Base-by-base conservation (phyloP, 2,888 invertebrate species). In the Tubiluchus corallicola region DNA sequence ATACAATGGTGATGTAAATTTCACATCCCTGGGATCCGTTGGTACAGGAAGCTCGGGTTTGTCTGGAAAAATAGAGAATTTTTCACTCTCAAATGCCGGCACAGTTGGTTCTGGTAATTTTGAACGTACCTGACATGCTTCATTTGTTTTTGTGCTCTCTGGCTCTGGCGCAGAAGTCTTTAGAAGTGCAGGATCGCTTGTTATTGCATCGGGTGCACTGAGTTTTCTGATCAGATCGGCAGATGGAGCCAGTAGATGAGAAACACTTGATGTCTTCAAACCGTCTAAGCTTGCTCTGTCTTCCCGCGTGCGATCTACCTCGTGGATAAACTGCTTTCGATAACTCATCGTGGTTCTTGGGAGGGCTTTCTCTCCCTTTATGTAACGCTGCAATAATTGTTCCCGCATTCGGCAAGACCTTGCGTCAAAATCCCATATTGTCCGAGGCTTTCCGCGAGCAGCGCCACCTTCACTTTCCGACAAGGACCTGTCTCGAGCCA, bases 1-100 rank as follows among this genome's bases (percentile, higher is more conserved):
- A n/a, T 29, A 29, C 29, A 29, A n/a, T n/a, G 29, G 29, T n/a
- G 29, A 29, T 9, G 29, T 29, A n/a, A 29, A 29, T n/a, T 29
- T 29, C 9, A 29, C 29, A n/a, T 29, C 29, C 9, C 29, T 9
- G 9, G 29, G 29, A n/a, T 29, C 29, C 9, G 9, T 29, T n/a
- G 29, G 29, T n/a, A n/a, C 29, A 9, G 29, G 29, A n/a, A 29
- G 9, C 9, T n/a, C 9, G 9, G 29, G 9, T 9, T n/a, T 9
- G 29, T 29, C 29, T n/a, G 29, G 29, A n/a, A 9, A 29, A n/a
- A 29, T 29, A 9, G 29, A 29, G n/a, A 9, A 29, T n/a, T 29
- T 29, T n/a, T 29, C 29, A n/a, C 29, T 29, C 29, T 29, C 29
- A 9, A 29, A n/a, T n/a, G 29, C 9, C 9, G 29, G 29, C 29